Evolutionary conservation across 2,797 vertebrate genomes (phyloP), one percentile per base, ranked within the genome.

Genomic region (Tragopan temminckii): DNA sequence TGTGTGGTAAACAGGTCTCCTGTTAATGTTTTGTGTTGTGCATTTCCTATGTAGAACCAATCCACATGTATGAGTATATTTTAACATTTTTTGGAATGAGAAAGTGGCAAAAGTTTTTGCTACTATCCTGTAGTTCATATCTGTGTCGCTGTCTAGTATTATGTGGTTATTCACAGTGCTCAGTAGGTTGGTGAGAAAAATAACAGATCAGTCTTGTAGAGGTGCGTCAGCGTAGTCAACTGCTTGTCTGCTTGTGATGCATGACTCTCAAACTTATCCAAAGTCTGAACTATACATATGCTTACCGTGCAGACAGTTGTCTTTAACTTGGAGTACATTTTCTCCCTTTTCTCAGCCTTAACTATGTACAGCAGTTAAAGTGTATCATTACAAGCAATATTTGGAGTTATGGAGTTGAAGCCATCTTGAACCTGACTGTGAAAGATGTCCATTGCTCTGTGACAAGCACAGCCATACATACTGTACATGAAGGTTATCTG

Each of bases 161-260:
- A 0, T 77, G 46, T 71, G 61, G 18, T 53, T 48, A 33, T 48
- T 43, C 46, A 24, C n/a, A 21, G 8, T 45, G 21, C 40, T 36
- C 8, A 33, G 0, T 38, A 53, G 29, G 40, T 74, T 67, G 29
- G 38, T 17, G 53, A 85, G 29, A 24, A 36, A 18, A n/a, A 43
- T 8, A 43, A n/a, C 27, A 48, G 40, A 11, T 59, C 36, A 19
- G 36, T 33, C 13, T 76, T 40, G 36, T n/a, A 52, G 29, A 42
- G 45, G 46, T 48, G 35, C 52, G 71, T 61, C 31, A 16, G 0
- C 3, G 13, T 23, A n/a, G 68, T 50, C 67, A 75, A 13, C 63
- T 58, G 59, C 67, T 42, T 0, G 0, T 23, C 27, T 3, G 61
- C 29, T 31, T 24, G 17, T 40, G n/a, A 35, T 19, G 29, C 1